These are phyloP conservation scores for Porites lutea DNA, from an alignment of 64 coral and sea anemone species.

Conservation along the genomic window DNA sequence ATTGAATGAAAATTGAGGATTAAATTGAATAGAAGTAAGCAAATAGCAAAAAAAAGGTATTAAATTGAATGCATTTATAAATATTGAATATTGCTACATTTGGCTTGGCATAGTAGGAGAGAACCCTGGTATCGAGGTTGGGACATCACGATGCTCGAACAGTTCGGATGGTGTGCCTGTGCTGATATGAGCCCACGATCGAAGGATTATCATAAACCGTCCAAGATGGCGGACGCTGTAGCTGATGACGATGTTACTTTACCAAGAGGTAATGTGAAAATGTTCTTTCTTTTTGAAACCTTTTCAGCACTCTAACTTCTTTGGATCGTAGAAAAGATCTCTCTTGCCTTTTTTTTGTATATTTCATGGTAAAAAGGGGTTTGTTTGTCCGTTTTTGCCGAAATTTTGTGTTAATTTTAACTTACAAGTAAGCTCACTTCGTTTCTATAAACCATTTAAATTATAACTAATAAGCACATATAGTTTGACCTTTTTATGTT, in stretches of 20 bases:
- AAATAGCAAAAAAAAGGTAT: no score
- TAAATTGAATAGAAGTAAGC: no score
- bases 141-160: no score
- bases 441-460: background rate
- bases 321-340: background rate
- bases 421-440: background rate
- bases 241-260: slow-evolving; percentile 90
- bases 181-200: slow-evolving; percentile 46
- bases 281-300: background rate
- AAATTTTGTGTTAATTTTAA: background rate
- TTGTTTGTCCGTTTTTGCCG: background rate
- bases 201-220: background rate
- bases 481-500: no score
- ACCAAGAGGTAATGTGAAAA: slow-evolving; percentile 76
- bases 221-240: slow-evolving; percentile 83
- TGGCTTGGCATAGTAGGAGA: no score
- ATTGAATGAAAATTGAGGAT: no score
- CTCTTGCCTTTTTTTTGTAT: background rate
- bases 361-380: background rate
- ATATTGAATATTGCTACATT: no score
- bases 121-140: no score
- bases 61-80: no score
- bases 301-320: background rate
- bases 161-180: no score
- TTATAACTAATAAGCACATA: no score